Evolutionary conservation across 2,113 vertebrate species (phyloP).

Genomic region (Ranitomeya imitator): DNA sequence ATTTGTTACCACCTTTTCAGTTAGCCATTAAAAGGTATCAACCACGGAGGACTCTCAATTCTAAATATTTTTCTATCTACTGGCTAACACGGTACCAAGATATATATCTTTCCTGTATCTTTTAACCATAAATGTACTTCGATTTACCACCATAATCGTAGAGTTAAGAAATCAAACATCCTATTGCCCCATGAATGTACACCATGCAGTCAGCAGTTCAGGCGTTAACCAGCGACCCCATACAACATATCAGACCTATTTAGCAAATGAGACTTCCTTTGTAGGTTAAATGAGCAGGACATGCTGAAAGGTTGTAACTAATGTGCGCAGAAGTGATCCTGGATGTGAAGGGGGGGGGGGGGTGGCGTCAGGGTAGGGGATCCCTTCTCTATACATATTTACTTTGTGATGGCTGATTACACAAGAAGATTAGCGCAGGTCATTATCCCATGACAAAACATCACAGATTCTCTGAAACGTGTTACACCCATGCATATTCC

Average conservation of each 20-base stretch:
- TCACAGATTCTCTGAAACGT: slow-evolving; percentile 10
- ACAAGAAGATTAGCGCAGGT: slow-evolving; percentile 38
- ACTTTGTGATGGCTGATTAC: slow-evolving; percentile 22
- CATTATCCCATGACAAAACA: slow-evolving; percentile 51
- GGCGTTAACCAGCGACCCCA: neutral
- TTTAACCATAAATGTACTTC: too few species aligned
- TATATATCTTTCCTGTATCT: too few species aligned
- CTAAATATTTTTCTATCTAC: too few species aligned
- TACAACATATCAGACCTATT: neutral
- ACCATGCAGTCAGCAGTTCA: neutral
- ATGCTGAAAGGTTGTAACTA: neutral
- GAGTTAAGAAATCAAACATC: too few species aligned
- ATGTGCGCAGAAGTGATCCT: slow-evolving; percentile 1
- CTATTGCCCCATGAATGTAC: too few species aligned
- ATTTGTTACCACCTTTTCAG: too few species aligned
- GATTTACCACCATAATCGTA: too few species aligned
- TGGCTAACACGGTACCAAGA: too few species aligned
- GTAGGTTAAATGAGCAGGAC: neutral
- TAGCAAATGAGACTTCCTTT: neutral
- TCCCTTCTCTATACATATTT: slow-evolving; percentile 17
- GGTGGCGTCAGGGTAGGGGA: neutral
- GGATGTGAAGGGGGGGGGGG: neutral
- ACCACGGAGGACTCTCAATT: too few species aligned
- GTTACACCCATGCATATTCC: slow-evolving; percentile 21
- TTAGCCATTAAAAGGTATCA: too few species aligned